Percentiles rank a stretch among this genome's conserved stretches.
These are phyloP conservation scores for Eurystomus gularis DNA, from an alignment of 2,113 vertebrate genomes.

Conservation along the genomic window DNA sequence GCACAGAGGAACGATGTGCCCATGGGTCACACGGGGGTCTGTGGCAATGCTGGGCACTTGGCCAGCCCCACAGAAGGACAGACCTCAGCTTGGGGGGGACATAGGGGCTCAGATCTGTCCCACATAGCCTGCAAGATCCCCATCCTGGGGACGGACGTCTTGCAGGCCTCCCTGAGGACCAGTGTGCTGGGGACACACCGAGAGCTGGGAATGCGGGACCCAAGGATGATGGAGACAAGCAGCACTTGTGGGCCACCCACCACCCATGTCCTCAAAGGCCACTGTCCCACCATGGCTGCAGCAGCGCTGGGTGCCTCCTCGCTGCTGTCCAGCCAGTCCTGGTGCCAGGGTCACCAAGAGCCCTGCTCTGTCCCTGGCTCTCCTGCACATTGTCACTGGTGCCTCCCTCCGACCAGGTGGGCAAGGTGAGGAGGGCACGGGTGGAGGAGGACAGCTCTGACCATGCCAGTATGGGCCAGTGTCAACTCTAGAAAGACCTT, in stretches of 20 bases:
- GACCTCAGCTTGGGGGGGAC: background rate
- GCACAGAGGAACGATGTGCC: background rate
- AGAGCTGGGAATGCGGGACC: background rate
- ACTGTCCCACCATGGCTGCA: accelerated
- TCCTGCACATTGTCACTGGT: accelerated
- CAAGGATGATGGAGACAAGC: background rate
- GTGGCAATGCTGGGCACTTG: background rate
- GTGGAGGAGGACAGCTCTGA: background rate
- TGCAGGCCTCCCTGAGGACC: too few species aligned
- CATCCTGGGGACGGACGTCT: background rate
- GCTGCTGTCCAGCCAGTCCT: background rate
- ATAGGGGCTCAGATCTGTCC: background rate
- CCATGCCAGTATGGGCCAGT: accelerated
- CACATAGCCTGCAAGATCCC: background rate
- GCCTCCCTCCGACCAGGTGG: background rate
- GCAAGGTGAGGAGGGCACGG: too few species aligned
- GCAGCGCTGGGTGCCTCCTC: background rate
- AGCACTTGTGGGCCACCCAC: too few species aligned
- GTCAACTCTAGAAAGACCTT: background rate
- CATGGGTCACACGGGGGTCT: background rate
- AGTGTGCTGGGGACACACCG: accelerated
- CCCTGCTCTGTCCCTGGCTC: accelerated
- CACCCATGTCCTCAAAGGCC: background rate
- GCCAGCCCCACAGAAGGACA: background rate
- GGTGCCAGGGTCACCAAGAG: background rate